Evolutionary conservation across 2,113 vertebrate genomes (phyloP), one percentile per base, ranked within the genome.

Genomic region (Rhabdomys dilectus): DNA sequence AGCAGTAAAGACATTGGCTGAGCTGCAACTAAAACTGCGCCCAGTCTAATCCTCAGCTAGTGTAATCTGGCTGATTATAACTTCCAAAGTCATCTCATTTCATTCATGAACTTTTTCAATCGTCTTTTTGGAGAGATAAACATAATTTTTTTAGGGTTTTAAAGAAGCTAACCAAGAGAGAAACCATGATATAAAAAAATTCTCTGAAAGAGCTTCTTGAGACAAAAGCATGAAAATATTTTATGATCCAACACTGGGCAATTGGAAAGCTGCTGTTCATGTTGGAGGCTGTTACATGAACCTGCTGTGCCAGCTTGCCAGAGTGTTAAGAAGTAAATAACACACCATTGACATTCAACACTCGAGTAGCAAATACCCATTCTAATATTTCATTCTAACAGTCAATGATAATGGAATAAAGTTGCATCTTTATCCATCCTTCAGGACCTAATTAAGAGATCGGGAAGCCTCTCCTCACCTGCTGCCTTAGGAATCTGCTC

Each of bases 201-300:
- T 42, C 36, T 87, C 82, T 85, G 56, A 56, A 96, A 95, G 70
- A 96, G n/a, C 4, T 95, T 90, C 87, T 42, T 88, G 48, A 94
- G 75, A 56, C 53, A 77, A 88, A 85, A 72, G 36, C 86, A 9
- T 91, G 81, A 91, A 97, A 95, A 93, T 91, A n/a, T 84, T 97
- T 95, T 97, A 26, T 95, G 88, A 39, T 68, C 80, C 92, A 91
- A 56, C 10, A 58, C 16, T 70, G 42, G 70, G n/a, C 68, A 87
- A 94, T 76, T 84, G 48, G 64, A 96, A 91, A 89, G 70, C 73
- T 93, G 80, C 75, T 51, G 48, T 85, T 95, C 85, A 58, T 94
- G 84, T 76, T 80, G 31, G 91, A 91, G 80, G 48, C 72, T 84
- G 80, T 90, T 88, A 60, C 48, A 39, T 86, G 62, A 95, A 92